Evolutionary conservation across 2,113 vertebrate genomes (phyloP), one percentile per base, ranked within the genome.

Genomic region (Lota lota): DNA sequence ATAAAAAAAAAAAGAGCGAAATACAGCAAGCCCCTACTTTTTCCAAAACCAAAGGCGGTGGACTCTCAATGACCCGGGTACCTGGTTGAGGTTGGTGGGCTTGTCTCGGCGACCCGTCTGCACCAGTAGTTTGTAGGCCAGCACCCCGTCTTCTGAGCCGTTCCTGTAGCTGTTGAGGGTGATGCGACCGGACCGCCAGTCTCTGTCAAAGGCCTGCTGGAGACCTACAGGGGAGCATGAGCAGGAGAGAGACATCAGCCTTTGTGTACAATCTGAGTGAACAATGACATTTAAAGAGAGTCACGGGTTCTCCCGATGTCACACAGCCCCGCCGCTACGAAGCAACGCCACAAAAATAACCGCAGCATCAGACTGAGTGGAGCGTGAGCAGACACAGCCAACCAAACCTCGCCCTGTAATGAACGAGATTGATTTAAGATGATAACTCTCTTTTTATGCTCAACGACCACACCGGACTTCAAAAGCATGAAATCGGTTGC

Each of bases 91-190:
- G 87, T 96, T 95, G 74, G 96, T 90, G 61, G 97, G 95, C 74
- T 95, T 98, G 12, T 97, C 95, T 7, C 93, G 88, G 79, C 92
- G 94, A 79, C 97, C 97, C 0, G 97, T 99, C 85, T 99, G 97
- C 69, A 98, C 95, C 85, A 99, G 80, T 60, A 99, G 95, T 70
- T 99, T 99, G 83, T 98, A 98, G 59, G 97, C 97, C 77, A 99
- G 88, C 68, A 99, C 92, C 0, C 94, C 96, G 59, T 96, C 95
- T 0, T 98, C 96, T 0, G 97, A 98, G 78, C 94, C 97, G 22
- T 99, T 98, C 83, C 88, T 95, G 58, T 98, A 99, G 91, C 81
- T 95, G 87, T 85, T 93, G 65, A 85, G 90, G 59, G 95, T 96
- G 84, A 99, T 98, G 84, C 91, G 94, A 71, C 96, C 95, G 0